These are phyloP conservation scores for Equus przewalskii DNA, from an alignment of 2,113 vertebrate genomes.

Conservation along the genomic window DNA sequence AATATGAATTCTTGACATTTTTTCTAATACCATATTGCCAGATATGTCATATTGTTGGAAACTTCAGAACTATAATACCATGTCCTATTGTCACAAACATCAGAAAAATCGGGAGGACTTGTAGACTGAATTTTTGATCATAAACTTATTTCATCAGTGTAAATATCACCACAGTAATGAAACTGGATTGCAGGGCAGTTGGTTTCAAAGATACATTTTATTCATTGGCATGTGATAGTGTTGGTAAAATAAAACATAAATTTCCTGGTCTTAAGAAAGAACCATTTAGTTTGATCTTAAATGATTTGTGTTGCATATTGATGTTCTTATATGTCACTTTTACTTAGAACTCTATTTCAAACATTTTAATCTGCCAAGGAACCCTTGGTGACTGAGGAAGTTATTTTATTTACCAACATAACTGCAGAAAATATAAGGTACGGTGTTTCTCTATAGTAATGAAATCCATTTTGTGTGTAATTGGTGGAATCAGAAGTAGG, in stretches of 20 bases:
- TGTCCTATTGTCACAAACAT: not conserved
- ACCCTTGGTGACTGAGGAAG: not conserved
- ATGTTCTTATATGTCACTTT: not conserved
- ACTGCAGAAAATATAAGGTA: not conserved
- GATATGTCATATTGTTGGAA: not conserved
- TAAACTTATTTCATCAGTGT: not conserved
- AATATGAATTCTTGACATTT: not conserved
- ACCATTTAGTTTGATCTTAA: not conserved
- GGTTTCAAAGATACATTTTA: conserved; percentile 9
- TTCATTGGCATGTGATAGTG: not conserved
- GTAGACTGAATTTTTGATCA: not conserved
- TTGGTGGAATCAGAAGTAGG: not conserved
- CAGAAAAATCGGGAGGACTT: not conserved
- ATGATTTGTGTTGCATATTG: not conserved
- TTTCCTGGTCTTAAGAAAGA: not conserved
- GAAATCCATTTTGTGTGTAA: not conserved
- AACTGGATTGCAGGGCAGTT: not conserved
- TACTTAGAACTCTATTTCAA: not conserved
- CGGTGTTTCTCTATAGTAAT: not conserved
- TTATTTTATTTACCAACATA: not conserved
- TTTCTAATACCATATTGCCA: not conserved
- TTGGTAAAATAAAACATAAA: not conserved
- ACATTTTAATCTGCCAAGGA: not conserved
- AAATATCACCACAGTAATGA: not conserved
- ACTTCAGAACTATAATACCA: too few species aligned